Evolutionary conservation across 2,113 vertebrate species (phyloP).

Genomic region (Heptranchias perlo): DNA sequence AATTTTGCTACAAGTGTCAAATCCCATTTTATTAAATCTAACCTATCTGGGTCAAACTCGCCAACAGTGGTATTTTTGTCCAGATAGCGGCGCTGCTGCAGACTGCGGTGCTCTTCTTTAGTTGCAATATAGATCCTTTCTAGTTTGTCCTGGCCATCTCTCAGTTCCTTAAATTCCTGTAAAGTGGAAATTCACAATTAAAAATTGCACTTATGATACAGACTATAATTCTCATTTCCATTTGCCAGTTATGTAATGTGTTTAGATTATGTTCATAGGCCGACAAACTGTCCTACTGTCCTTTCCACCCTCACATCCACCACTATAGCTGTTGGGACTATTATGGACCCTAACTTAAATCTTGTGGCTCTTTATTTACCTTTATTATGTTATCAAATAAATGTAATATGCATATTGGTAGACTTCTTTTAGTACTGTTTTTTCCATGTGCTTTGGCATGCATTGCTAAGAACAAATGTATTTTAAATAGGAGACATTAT

Average conservation of each 20-base stretch:
- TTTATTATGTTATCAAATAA: background rate
- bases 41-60: slow-evolving; percentile 80
- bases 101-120: slow-evolving; percentile 65
- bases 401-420: background rate
- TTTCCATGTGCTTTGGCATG: background rate
- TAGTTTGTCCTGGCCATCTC: slow-evolving; percentile 67
- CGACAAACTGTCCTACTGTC: background rate
- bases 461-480: background rate
- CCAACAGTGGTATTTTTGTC: slow-evolving; percentile 56
- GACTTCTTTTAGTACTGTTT: background rate
- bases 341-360: background rate
- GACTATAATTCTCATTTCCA: background rate
- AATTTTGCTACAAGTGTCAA: background rate
- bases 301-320: background rate
- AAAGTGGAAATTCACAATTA: background rate
- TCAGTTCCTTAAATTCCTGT: slow-evolving; percentile 70
- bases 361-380: background rate
- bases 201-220: background rate
- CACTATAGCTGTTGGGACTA: background rate
- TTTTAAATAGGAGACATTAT: background rate
- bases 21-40: slow-evolving; percentile 39
- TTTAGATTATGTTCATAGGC: background rate
- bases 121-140: slow-evolving; percentile 72
- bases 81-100: slow-evolving; percentile 68
- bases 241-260: background rate